phyloP scores from a whole-genome alignment of 2,888 invertebrate genomes.

The Acrocyrtus sp. region DNA sequence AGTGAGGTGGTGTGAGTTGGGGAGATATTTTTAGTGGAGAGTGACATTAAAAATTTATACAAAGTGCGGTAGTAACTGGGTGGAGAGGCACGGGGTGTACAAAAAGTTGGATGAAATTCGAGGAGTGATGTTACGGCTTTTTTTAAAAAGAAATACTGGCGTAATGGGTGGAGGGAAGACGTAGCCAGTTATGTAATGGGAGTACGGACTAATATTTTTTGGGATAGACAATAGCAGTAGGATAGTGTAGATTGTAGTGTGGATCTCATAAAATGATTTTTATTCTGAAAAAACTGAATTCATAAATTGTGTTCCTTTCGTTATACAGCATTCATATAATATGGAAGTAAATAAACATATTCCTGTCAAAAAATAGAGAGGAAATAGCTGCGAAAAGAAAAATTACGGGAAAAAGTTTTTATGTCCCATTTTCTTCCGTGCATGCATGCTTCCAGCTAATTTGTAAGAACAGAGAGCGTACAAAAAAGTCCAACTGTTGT shows the following conservation, averaged over 20 bases:
- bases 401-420: conserved; percentile 1
- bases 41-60: not conserved
- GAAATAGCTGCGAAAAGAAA: not conserved
- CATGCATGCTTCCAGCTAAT: conserved; percentile 40
- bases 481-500: conserved; percentile 9
- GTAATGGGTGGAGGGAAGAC: not conserved
- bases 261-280: too few relatives aligned
- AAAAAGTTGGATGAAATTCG: not conserved
- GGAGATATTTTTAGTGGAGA: not conserved
- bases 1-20: not conserved
- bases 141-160: not conserved
- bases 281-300: too few relatives aligned
- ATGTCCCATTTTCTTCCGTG: not conserved
- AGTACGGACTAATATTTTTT: not conserved
- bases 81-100: too few relatives aligned
- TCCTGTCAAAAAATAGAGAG: not conserved
- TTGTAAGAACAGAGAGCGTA: conserved; percentile 22
- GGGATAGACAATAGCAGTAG: not conserved
- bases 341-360: not conserved
- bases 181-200: not conserved
- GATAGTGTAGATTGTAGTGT: too few relatives aligned
- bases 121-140: not conserved
- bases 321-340: conserved; percentile 13
- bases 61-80: not conserved
- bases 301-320: too few relatives aligned